phyloP scores from a whole-genome alignment of 2,797 vertebrate species.

The Molossus molossus region DNA sequence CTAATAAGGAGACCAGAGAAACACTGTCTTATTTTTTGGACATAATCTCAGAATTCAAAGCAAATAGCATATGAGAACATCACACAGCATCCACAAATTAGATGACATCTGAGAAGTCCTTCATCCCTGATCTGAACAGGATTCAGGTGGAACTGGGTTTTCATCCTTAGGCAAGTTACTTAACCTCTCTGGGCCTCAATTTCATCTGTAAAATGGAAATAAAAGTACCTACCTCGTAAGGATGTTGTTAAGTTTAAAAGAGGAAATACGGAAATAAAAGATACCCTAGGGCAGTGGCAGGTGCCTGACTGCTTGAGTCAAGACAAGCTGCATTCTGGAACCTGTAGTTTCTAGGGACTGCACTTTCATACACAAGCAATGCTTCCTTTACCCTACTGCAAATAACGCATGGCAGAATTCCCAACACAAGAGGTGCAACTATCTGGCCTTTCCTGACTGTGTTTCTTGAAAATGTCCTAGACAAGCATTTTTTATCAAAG shows the following conservation, averaged over 20 bases:
- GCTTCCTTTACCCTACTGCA: conserved; percentile 21
- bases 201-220: conserved; percentile 53
- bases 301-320: conserved; percentile 13
- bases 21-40: not conserved
- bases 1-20: conserved; percentile 13
- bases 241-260: conserved; percentile 31
- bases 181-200: conserved; percentile 35
- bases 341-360: conserved; percentile 57
- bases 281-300: conserved; percentile 25
- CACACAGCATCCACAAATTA: not conserved
- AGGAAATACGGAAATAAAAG: conserved; percentile 20
- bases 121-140: not conserved
- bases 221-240: conserved; percentile 32
- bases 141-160: conserved; percentile 51
- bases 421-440: not conserved
- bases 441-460: not conserved
- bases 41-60: conserved; percentile 67
- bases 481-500: conserved; percentile 58
- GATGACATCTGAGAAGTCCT: not conserved
- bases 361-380: conserved; percentile 39
- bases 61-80: conserved; percentile 47
- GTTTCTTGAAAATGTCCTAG: conserved; percentile 64
- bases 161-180: conserved; percentile 42
- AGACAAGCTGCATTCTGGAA: conserved; percentile 65
- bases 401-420: conserved; percentile 62